These are phyloP conservation scores for Torymus texanus DNA, from an alignment of 2,888 invertebrate species.

Conservation along the genomic window DNA sequence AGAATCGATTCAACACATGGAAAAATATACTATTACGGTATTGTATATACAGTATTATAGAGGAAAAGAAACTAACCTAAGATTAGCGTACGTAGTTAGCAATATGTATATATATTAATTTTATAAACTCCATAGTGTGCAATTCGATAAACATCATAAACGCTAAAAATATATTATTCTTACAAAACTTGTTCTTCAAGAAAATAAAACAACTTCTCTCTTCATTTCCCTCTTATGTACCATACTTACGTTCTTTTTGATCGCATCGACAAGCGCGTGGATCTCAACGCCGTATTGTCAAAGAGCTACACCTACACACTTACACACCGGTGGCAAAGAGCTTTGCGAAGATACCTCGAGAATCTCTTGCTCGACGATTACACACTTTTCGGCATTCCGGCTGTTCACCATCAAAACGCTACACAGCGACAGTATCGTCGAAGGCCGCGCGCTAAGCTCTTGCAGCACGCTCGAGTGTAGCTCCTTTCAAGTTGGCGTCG, in stretches of 20 bases:
- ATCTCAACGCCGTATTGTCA: constrained; percentile 15
- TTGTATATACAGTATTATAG: too few relatives aligned
- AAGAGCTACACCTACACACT: not conserved
- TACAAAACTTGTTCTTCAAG: too few relatives aligned
- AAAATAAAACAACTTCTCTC: too few relatives aligned
- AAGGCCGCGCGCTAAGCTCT: constrained; percentile 9
- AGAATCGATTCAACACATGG: too few relatives aligned
- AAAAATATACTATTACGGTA: too few relatives aligned
- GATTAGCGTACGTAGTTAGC: too few relatives aligned
- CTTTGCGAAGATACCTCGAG: constrained; percentile 48
- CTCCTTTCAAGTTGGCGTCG: constrained; percentile 21
- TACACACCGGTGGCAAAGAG: constrained; percentile 31
- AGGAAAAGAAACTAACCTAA: too few relatives aligned
- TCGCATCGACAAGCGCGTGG: constrained; percentile 21
- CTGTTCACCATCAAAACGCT: constrained; percentile 4
- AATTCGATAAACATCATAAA: too few relatives aligned
- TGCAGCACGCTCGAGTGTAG: not conserved
- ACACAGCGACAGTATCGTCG: not conserved
- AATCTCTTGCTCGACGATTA: constrained; percentile 31
- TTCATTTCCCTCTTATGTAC: too few relatives aligned
- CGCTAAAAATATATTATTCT: too few relatives aligned
- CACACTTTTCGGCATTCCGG: constrained; percentile 18
- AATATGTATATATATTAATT: too few relatives aligned
- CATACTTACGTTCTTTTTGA: not conserved
- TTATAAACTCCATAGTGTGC: too few relatives aligned